These are phyloP conservation scores for Tiaroga cobitis DNA, from an alignment of 2,797 vertebrate species.

Conservation along the genomic window DNA sequence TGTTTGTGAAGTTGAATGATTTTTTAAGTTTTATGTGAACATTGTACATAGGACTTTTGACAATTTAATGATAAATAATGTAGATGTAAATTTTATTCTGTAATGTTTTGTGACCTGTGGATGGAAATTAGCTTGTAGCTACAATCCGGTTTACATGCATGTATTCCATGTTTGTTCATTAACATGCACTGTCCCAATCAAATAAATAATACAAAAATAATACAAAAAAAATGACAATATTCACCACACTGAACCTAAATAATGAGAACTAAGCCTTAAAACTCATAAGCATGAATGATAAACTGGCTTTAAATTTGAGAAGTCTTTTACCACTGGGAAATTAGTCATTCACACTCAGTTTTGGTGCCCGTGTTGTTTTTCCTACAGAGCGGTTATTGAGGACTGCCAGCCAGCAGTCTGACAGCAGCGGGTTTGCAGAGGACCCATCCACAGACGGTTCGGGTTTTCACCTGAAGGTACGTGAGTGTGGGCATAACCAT, in stretches of 20 bases:
- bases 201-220: too few species aligned
- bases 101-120: too few species aligned
- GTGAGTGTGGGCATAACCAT: constrained; percentile 8
- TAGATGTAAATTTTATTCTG: too few species aligned
- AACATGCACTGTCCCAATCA: too few species aligned
- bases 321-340: not conserved
- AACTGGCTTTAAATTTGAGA: not conserved
- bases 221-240: too few species aligned
- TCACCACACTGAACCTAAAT: not conserved
- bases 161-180: too few species aligned
- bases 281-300: not conserved
- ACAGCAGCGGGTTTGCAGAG: constrained; percentile 97
- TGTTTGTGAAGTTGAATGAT: too few species aligned
- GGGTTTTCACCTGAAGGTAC: constrained; percentile 84
- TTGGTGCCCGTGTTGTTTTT: not conserved
- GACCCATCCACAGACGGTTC: constrained; percentile 86
- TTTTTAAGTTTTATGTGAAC: too few species aligned
- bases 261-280: not conserved
- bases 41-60: too few species aligned
- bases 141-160: too few species aligned
- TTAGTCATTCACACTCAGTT: not conserved
- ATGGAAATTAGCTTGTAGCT: too few species aligned
- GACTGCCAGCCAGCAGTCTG: constrained; percentile 93
- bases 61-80: too few species aligned
- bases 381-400: constrained; percentile 84